Evolutionary conservation across 1,140 invertebrate genomes (phyloP).

Genomic region (Amyelois transitella): DNA sequence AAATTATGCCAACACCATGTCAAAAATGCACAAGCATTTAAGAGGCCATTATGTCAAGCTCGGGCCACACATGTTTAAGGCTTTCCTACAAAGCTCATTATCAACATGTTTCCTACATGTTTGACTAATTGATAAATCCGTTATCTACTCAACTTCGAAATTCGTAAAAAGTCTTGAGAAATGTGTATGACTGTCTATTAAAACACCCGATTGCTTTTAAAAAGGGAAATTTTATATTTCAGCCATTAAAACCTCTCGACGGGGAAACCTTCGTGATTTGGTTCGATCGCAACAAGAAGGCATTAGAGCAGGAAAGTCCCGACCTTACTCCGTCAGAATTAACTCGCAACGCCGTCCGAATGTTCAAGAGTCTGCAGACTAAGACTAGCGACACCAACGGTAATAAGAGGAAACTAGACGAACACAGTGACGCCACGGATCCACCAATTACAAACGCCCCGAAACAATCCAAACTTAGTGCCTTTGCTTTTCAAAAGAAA

Average conservation of each 20-base stretch:
- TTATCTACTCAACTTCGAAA: too few relatives aligned
- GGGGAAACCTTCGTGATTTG: slow-evolving; percentile 75
- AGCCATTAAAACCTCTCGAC: slow-evolving; percentile 41
- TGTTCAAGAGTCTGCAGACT: slow-evolving; percentile 69
- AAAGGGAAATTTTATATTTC: slow-evolving; percentile 23
- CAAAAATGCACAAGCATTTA: too few relatives aligned
- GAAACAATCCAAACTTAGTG: slow-evolving; percentile 69
- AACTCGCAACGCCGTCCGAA: slow-evolving; percentile 71
- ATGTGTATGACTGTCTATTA: background rate
- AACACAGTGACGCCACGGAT: slow-evolving; percentile 26
- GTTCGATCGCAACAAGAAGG: slow-evolving; percentile 74
- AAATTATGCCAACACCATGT: too few relatives aligned
- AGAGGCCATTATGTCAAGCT: too few relatives aligned
- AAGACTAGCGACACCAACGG: slow-evolving; percentile 26
- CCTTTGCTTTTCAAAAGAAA: slow-evolving; percentile 68
- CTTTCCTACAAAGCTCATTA: too few relatives aligned
- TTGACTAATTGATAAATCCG: too few relatives aligned
- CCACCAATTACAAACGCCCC: slow-evolving; percentile 37
- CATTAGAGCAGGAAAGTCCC: slow-evolving; percentile 74
- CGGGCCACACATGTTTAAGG: too few relatives aligned
- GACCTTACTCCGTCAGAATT: slow-evolving; percentile 72
- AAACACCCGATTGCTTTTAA: background rate
- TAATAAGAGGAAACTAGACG: slow-evolving; percentile 58
- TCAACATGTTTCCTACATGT: too few relatives aligned
- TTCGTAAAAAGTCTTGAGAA: background rate